These are phyloP conservation scores for Caenorhabditis brenneri DNA, from an alignment of 1,140 invertebrate species.

Conservation along the genomic window DNA sequence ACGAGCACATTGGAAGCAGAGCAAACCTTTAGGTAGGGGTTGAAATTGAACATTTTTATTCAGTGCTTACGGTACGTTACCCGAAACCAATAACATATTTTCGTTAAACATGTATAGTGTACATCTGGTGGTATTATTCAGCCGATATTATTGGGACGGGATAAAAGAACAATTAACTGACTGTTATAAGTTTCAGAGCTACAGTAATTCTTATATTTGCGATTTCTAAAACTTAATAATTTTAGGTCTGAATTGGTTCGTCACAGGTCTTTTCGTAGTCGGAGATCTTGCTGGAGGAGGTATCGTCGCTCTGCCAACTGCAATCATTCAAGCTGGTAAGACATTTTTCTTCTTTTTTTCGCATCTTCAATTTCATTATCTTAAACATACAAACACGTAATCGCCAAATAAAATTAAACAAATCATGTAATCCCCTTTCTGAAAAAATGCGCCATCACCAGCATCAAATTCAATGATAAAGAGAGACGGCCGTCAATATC, in stretches of 20 bases:
- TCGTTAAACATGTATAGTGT: no score
- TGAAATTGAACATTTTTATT: slow-evolving; percentile 57
- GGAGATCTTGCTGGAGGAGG: slow-evolving; percentile 69
- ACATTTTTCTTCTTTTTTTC: neutral
- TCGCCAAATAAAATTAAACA: slow-evolving; percentile 12
- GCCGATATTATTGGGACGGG: no score
- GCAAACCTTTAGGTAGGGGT: no score
- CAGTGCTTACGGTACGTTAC: no score
- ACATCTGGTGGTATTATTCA: no score
- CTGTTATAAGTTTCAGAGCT: no score
- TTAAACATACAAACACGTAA: slow-evolving; percentile 19
- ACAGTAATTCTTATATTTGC: no score
- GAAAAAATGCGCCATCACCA: slow-evolving; percentile 15
- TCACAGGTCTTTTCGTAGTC: no score
- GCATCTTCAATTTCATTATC: slow-evolving; percentile 4
- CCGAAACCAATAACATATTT: no score
- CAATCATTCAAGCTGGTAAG: slow-evolving; percentile 64
- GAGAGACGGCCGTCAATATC: neutral
- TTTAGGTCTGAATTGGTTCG: no score
- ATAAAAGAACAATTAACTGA: no score
- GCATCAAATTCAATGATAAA: neutral
- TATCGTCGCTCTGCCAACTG: slow-evolving; percentile 66
- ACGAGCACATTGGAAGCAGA: no score
- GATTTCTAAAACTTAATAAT: neutral
- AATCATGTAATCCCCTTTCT: slow-evolving; percentile 2